A percentile compares a stretch with the other conserved stretches of the same genome.
Conservation (phyloP, 2,797 vertebrate species). For the Pantherophis vulpinus region DNA sequence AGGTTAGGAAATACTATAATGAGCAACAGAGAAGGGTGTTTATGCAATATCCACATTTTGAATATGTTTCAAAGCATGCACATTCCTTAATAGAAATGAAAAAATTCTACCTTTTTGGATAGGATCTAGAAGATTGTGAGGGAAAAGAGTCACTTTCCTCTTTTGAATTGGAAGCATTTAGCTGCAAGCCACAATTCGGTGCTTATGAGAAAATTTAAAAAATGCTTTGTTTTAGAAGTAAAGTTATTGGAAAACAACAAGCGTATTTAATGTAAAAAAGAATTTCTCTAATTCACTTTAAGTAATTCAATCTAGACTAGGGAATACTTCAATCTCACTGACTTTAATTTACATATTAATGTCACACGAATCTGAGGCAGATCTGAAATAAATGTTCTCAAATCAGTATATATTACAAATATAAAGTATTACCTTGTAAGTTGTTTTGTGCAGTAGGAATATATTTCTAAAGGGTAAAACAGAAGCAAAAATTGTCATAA, state of each 20-base stretch:
- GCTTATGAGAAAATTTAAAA: conserved; percentile 22
- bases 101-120: conserved; percentile 58
- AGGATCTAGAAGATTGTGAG: conserved; percentile 33
- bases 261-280: background rate
- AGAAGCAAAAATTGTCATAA: background rate
- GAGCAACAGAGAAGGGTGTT: background rate
- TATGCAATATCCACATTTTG: background rate
- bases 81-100: background rate
- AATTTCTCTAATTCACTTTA: background rate
- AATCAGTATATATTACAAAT: background rate
- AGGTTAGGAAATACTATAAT: background rate
- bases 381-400: background rate
- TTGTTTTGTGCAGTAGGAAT: conserved; percentile 19
- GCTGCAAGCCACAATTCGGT: conserved; percentile 35
- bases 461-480: conserved; percentile 52
- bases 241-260: background rate
- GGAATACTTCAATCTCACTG: background rate
- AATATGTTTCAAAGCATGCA: background rate
- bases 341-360: background rate
- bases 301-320: background rate
- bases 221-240: background rate
- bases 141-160: conserved; percentile 31
- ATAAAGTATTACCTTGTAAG: conserved; percentile 1
- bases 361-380: background rate
- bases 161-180: conserved; percentile 52